These are phyloP conservation scores for Taeniopygia guttata DNA, from an alignment of 2,797 vertebrate species.

Conservation along the genomic window DNA sequence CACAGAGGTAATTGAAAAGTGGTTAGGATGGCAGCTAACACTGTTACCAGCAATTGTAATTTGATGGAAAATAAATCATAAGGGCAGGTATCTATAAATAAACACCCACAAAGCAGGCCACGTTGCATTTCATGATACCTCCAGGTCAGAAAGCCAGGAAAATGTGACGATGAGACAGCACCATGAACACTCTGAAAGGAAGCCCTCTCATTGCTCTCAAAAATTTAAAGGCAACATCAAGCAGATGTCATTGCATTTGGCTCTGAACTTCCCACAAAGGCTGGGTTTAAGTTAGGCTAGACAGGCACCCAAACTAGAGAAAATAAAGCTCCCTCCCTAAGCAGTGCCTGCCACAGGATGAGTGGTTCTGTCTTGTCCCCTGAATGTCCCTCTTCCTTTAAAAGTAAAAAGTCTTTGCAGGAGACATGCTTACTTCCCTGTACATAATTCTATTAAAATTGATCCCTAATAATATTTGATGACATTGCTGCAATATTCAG, in stretches of 20 bases:
- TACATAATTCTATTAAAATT: fast-evolving
- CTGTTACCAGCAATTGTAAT: constrained; percentile 59
- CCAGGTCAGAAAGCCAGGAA: constrained; percentile 39
- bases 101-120: constrained; percentile 29
- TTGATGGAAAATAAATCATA: constrained; percentile 59
- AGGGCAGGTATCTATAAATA: constrained; percentile 56
- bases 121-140: constrained; percentile 43
- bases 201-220: constrained; percentile 6
- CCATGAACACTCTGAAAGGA: background rate
- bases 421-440: background rate
- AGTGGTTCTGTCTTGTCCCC: background rate
- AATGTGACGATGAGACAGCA: background rate
- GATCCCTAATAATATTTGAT: background rate
- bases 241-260: background rate
- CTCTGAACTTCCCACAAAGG: background rate
- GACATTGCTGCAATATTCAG: background rate
- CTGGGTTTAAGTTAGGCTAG: background rate
- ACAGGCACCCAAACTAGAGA: fast-evolving
- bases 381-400: background rate
- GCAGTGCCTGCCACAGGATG: too few species aligned
- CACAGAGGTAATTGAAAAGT: constrained; percentile 40
- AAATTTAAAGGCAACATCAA: background rate
- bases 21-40: constrained; percentile 50
- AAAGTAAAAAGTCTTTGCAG: background rate
- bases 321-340: background rate